A percentile compares a stretch with the other conserved stretches of the same genome.
phyloP scores from a whole-genome alignment of 2,113 vertebrate genomes.

The Butorides virescens region DNA sequence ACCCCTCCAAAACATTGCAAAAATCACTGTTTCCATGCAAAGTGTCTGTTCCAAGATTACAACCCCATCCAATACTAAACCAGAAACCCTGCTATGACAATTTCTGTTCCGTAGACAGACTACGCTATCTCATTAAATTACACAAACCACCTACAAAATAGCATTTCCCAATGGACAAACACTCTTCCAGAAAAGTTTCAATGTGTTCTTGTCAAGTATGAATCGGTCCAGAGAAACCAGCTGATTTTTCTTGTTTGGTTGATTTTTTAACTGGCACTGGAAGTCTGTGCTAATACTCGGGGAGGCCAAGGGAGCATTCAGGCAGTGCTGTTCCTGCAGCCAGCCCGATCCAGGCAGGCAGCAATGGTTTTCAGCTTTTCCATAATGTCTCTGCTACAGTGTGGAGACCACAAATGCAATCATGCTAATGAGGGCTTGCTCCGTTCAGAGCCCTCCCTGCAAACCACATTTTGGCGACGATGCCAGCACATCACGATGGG shows the following conservation, averaged over 20 bases:
- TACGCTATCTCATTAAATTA: background rate
- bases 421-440: background rate
- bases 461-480: background rate
- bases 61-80: background rate
- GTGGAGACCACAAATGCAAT: background rate
- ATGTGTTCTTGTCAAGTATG: background rate
- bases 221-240: background rate
- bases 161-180: conserved; percentile 2
- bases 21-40: background rate
- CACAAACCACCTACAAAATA: background rate
- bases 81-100: background rate
- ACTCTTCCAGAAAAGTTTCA: background rate
- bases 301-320: background rate
- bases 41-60: background rate
- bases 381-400: background rate
- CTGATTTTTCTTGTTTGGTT: background rate
- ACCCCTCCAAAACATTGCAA: background rate
- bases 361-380: background rate
- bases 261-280: background rate
- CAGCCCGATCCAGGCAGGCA: background rate
- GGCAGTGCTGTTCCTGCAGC: background rate
- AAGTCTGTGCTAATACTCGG: background rate
- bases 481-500: background rate
- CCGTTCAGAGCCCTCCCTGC: background rate
- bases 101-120: background rate